These are phyloP conservation scores for Calonectris borealis DNA, from an alignment of 2,113 vertebrate genomes.

Conservation along the genomic window DNA sequence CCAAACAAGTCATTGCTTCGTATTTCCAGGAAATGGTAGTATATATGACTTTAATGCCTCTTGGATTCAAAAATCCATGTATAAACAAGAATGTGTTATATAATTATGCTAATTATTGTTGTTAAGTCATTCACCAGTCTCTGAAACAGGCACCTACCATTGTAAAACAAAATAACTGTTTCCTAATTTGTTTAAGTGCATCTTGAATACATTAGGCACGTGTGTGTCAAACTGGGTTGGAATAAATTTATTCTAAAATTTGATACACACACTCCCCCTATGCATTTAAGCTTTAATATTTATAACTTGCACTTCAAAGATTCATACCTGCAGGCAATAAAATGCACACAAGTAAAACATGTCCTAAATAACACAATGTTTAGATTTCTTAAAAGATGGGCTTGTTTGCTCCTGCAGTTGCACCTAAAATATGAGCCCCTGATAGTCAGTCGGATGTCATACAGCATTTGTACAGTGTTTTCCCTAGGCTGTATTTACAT, in stretches of 20 bases:
- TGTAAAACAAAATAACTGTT: background rate
- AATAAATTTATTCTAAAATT: slow-evolving; percentile 1
- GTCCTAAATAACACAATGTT: background rate
- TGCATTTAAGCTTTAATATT: background rate
- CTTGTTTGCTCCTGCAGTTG: background rate
- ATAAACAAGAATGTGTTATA: background rate
- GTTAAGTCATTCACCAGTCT: background rate
- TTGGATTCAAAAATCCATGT: background rate
- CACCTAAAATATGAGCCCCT: accelerated
- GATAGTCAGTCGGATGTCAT: accelerated
- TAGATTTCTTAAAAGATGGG: background rate
- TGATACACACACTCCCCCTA: background rate
- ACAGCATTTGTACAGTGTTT: accelerated
- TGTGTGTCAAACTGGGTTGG: background rate
- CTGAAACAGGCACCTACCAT: background rate
- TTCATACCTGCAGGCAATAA: background rate
- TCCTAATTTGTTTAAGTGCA: background rate
- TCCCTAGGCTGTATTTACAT: accelerated
- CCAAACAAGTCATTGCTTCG: background rate
- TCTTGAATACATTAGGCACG: background rate
- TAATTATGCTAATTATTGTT: slow-evolving; percentile 36
- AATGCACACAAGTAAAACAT: background rate
- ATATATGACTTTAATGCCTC: background rate
- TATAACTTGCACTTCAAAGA: slow-evolving; percentile 1
- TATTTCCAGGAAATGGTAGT: background rate